Percentiles rank a stretch among this genome's conserved stretches.
These are phyloP conservation scores for Phalacrocorax brasilianus DNA, from an alignment of 2,113 vertebrate species.

Conservation along the genomic window DNA sequence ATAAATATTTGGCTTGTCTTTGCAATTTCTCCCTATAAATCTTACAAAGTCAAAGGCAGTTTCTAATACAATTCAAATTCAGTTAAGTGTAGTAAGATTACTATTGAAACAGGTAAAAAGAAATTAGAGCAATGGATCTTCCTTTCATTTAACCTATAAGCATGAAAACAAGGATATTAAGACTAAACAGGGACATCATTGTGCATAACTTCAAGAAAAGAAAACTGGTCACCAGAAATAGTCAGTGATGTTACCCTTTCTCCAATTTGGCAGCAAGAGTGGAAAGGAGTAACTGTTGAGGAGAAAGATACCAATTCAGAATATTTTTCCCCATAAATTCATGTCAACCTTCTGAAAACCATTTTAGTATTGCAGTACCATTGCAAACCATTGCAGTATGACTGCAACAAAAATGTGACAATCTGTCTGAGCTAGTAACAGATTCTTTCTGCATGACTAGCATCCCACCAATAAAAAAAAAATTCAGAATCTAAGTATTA, in stretches of 20 bases:
- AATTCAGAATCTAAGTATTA: conserved; percentile 7
- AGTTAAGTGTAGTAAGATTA: not conserved
- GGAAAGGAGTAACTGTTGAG: not conserved
- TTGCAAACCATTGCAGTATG: not conserved
- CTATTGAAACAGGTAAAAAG: not conserved
- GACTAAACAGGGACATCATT: not conserved
- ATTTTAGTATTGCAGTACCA: not conserved
- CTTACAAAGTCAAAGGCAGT: not conserved
- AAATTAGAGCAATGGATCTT: not conserved
- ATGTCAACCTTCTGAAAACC: not conserved
- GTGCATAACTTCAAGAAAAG: not conserved
- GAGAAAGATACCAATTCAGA: not conserved
- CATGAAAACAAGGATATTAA: not conserved
- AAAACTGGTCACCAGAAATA: not conserved
- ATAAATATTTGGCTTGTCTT: not conserved
- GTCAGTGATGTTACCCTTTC: not conserved
- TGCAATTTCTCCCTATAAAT: not conserved
- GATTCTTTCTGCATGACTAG: not conserved
- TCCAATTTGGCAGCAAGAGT: not conserved
- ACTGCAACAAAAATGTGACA: conserved; percentile 22
- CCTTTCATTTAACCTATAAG: not conserved
- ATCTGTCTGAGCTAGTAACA: not conserved
- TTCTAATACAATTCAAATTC: not conserved
- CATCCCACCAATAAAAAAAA: not conserved
- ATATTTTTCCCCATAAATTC: not conserved